Percentiles rank a stretch among this genome's conserved stretches.
Evolutionary conservation across 1,140 invertebrate genomes (phyloP).

Genomic region (Solenopsis invicta): DNA sequence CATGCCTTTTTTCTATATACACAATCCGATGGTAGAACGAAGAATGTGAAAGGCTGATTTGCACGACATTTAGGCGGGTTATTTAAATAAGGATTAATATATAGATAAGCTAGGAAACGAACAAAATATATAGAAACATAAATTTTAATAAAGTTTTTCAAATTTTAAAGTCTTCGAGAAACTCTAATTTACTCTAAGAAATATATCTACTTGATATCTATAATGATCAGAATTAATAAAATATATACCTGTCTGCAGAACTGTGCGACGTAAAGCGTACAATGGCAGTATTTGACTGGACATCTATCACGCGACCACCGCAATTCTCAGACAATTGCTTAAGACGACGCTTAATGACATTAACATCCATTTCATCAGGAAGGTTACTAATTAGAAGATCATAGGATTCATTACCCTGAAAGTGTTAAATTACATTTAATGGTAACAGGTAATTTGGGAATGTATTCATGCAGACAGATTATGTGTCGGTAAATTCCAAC

Average conservation of each 20-base stretch:
- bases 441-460: neutral
- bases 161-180: neutral
- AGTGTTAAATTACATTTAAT: conserved; percentile 63
- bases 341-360: conserved; percentile 88
- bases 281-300: conserved; percentile 90
- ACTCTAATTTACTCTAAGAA: neutral
- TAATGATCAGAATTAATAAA: conserved; percentile 10
- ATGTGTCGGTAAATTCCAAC: neutral
- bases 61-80: conserved; percentile 36
- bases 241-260: conserved; percentile 90
- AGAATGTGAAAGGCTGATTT: conserved; percentile 27
- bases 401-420: conserved; percentile 82
- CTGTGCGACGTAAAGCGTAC: conserved; percentile 91
- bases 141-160: neutral
- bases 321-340: conserved; percentile 93
- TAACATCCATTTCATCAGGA: conserved; percentile 85
- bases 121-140: neutral
- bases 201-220: neutral
- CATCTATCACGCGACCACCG: conserved; percentile 91
- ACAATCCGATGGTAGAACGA: conserved; percentile 32
- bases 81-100: conserved; percentile 53
- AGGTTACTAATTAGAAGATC: conserved; percentile 87
- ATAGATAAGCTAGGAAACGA: neutral
- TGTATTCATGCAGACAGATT: neutral
- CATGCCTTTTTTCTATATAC: conserved; percentile 3